phyloP scores from a whole-genome alignment of 1,140 invertebrate genomes.

The Diorhabda carinulata region DNA sequence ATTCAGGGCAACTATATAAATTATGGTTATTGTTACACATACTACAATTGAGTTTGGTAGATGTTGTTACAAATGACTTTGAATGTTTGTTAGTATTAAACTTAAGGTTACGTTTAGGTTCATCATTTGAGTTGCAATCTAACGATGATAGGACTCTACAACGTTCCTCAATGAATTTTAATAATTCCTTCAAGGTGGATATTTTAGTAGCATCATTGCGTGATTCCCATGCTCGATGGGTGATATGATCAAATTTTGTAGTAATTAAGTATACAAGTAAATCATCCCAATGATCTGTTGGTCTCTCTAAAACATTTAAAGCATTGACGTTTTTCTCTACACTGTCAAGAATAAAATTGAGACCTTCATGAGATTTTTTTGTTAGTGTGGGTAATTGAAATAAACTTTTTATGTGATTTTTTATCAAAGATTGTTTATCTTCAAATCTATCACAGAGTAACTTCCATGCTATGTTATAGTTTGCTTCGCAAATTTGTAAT shows the following conservation, averaged over 20 bases:
- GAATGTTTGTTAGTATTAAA: neutral
- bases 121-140: neutral
- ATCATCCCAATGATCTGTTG: conserved; percentile 23
- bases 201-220: conserved; percentile 9
- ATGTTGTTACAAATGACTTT: conserved; percentile 6
- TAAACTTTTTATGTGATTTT: conserved; percentile 25
- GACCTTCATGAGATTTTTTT: conserved; percentile 21
- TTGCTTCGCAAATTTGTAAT: conserved; percentile 33
- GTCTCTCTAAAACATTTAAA: conserved; percentile 20
- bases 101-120: too few species aligned
- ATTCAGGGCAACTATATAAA: conserved; percentile 15
- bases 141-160: conserved; percentile 10
- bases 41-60: conserved; percentile 7
- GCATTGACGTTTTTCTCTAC: conserved; percentile 20
- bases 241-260: conserved; percentile 30
- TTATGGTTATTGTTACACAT: conserved; percentile 12
- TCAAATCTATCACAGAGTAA: conserved; percentile 16
- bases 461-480: conserved; percentile 41
- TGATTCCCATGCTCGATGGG: conserved; percentile 32
- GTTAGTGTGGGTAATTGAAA: conserved; percentile 19
- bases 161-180: conserved; percentile 14
- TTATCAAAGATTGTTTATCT: conserved; percentile 34
- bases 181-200: conserved; percentile 16
- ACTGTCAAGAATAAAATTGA: conserved; percentile 18
- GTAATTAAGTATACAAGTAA: conserved; percentile 26